Base-by-base conservation (phyloP, 2,797 vertebrate genomes). In the Galago senegalensis region DNA sequence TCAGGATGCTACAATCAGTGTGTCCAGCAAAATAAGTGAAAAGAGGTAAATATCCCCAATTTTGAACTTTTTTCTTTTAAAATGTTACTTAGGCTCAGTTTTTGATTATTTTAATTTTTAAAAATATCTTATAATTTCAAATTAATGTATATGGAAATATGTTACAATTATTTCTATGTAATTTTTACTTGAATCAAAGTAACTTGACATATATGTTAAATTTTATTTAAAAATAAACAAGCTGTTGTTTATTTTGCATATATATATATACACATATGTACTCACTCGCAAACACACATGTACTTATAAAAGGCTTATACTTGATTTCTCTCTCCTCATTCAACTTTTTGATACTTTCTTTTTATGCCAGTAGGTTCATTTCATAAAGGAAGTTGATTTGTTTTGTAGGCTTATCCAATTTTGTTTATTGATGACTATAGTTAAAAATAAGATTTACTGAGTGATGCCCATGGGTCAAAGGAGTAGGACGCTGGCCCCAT, bases 1-100 rank as follows among this genome's bases (percentile, higher is more conserved):
- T 87, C 79, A 86, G 84, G 79, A 95, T 88, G 87, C 87, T 82
- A 17, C 80, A 72, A 65, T 72, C 89, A 72, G 67, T 97, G 72
- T 94, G 73, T 72, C 34, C 34, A 91, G 89, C 63, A 97, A 94
- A 92, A 73, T 93, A 93, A 94, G 34, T 75, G 53, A 87, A 89
- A 92, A 93, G 81, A 94, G 67, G 79, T 90, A 90, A 96, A 92
- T 90, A 85, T 84, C 17, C 37, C 72, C n/a, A 84, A 43, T 85
- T 95, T 85, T 90, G 46, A 92, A 85, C 34, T 43, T 69, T 63
- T 84, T 82, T 87, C 8, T 83, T 89, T 82, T n/a, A 83, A 96
- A 91, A 83, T 82, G 43, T 92, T 91, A 81, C 37, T 94, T 85
- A 83, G 13, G 20, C 16, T 95, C 27, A 70, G 58, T 61, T 84